phyloP scores from a whole-genome alignment of 2,113 vertebrate species.

The Paratilapia polleni region DNA sequence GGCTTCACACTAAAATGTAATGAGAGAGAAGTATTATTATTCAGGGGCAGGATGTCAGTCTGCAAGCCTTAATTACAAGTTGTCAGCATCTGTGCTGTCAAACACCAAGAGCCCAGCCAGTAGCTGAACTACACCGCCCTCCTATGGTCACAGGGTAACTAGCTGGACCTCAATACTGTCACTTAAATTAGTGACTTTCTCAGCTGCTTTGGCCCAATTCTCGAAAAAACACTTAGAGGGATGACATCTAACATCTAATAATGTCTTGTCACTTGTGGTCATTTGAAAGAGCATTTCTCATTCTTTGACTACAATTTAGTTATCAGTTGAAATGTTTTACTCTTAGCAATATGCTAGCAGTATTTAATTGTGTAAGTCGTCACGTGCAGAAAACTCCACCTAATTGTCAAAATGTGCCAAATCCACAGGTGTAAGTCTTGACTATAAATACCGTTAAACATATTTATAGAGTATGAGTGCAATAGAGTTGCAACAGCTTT shows the following conservation, averaged over 20 bases:
- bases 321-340: background rate
- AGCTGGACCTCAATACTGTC: background rate
- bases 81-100: constrained; percentile 17
- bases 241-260: background rate
- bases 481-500: background rate
- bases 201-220: background rate
- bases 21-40: constrained; percentile 10
- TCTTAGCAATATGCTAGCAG: no score
- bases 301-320: background rate
- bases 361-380: background rate
- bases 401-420: background rate
- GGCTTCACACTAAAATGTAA: background rate
- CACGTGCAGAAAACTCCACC: background rate
- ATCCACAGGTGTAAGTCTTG: background rate
- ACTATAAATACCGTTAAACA: background rate
- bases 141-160: constrained; percentile 29
- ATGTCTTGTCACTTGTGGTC: background rate
- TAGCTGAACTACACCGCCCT: constrained; percentile 50
- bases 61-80: background rate
- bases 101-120: background rate
- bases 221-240: background rate
- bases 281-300: background rate
- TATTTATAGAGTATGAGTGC: no score
- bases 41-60: background rate
- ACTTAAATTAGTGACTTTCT: background rate